phyloP scores from a whole-genome alignment of 2,888 invertebrate species.

The Alcis repandata region DNA sequence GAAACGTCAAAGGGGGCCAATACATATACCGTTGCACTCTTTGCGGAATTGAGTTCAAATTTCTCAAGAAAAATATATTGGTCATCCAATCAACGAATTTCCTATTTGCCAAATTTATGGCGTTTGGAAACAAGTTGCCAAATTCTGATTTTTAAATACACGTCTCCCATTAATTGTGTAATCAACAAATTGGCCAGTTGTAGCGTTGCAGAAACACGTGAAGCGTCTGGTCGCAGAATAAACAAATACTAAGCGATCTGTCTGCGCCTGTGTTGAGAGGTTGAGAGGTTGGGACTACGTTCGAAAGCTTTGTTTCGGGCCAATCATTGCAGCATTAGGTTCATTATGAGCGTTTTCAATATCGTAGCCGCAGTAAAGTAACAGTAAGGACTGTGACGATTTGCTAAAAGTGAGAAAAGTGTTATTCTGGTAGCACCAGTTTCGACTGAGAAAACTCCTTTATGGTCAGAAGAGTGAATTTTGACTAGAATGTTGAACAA shows the following conservation, averaged over 20 bases:
- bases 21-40: too few relatives aligned
- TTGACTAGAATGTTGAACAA: neutral
- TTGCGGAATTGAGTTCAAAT: neutral
- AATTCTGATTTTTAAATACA: slow-evolving; percentile 32
- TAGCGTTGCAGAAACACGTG: slow-evolving; percentile 41
- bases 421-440: too few relatives aligned
- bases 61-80: slow-evolving; percentile 1
- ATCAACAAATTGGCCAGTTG: slow-evolving; percentile 39
- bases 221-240: slow-evolving; percentile 24
- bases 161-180: slow-evolving; percentile 41
- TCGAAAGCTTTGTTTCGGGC: slow-evolving; percentile 33
- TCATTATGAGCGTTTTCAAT: slow-evolving; percentile 33
- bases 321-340: slow-evolving; percentile 21
- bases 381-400: slow-evolving; percentile 24
- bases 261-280: slow-evolving; percentile 20
- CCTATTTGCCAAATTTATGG: slow-evolving; percentile 28
- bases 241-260: slow-evolving; percentile 14
- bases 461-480: neutral
- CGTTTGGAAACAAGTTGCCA: slow-evolving; percentile 39
- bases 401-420: neutral
- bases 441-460: too few relatives aligned
- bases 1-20: too few relatives aligned
- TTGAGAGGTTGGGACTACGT: slow-evolving; percentile 23
- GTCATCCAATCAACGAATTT: slow-evolving; percentile 27
- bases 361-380: slow-evolving; percentile 1